These are phyloP conservation scores for Cosmopolites sordidus DNA, from an alignment of 2,888 invertebrate genomes.

Conservation along the genomic window DNA sequence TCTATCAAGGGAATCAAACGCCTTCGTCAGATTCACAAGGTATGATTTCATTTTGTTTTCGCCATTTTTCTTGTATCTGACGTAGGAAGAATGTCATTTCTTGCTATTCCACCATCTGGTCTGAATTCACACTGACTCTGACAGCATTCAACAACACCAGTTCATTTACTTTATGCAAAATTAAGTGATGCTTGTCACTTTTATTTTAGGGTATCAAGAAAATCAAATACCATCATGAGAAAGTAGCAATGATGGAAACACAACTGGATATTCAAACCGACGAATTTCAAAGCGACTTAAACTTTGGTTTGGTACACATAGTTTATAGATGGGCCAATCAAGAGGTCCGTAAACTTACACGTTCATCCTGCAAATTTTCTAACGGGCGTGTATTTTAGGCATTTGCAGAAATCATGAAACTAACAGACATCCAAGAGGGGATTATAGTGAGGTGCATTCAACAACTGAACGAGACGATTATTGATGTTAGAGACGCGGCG, in stretches of 20 bases:
- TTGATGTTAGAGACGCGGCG: conserved; percentile 87
- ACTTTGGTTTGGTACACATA: conserved; percentile 89
- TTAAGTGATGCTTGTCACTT: too few species aligned
- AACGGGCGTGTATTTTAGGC: conserved; percentile 53
- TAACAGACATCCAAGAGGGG: conserved; percentile 95
- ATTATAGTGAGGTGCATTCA: conserved; percentile 97
- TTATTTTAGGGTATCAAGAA: conserved; percentile 67
- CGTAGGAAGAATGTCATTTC: too few species aligned
- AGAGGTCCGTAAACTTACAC: too few species aligned
- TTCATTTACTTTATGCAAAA: too few species aligned
- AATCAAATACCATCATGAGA: conserved; percentile 65
- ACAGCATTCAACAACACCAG: too few species aligned
- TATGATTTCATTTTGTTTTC: too few species aligned
- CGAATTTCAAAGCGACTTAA: conserved; percentile 60
- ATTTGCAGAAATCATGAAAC: conserved; percentile 87
- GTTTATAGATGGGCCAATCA: conserved; percentile 96
- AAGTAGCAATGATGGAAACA: conserved; percentile 64
- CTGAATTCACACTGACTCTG: too few species aligned
- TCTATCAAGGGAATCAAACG: too few species aligned
- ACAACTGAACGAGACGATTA: conserved; percentile 86
- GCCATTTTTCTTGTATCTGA: too few species aligned
- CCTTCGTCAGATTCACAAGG: too few species aligned
- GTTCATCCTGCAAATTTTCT: neutral
- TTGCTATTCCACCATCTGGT: too few species aligned
- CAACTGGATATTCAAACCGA: conserved; percentile 55